Base-by-base conservation (phyloP, 2,797 vertebrate genomes). In the Poeciliopsis infans region DNA sequence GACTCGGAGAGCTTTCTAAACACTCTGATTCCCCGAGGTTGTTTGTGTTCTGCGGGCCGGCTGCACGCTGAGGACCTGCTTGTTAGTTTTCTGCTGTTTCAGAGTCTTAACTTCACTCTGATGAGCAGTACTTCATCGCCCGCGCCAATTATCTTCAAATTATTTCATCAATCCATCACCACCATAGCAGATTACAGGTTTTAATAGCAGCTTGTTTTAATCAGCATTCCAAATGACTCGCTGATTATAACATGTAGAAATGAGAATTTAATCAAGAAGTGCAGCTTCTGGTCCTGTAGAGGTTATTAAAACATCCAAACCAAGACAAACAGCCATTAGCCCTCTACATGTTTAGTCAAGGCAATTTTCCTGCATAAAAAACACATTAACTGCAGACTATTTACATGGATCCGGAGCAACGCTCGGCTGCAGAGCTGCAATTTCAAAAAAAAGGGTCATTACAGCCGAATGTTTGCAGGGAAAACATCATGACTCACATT, bases 1-100 rank as follows among this genome's bases (percentile, higher is more conserved):
- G 78, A 79, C 23, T 25, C 53, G 6, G 18, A 74, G 61, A 57
- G 49, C 39, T 74, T 85, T 82, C 71, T 57, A 77, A 91, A 85
- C 69, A 28, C 33, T 0, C 79, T 73, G 68, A 74, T 82, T 79
- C 81, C 80, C 13, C 0, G 78, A 80, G 87, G 81, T 79, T 86
- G 80, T 86, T 91, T 90, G 77, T 84, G 84, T 85, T 84, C 70
- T 81, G 68, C 79, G 77, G 61, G 77, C 74, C 51, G 80, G 75
- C 75, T 49, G 74, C 87, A 80, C 8, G 83, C 84, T 88, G 87
- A 83, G 80, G 78, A 69, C 55, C 78, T 71, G 87, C 86, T 87
- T 57, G 82, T 88, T 89, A 76, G 74, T 20, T 81, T 75, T 83
- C 80, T 79, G 72, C 69, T 76, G 81, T 77, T 82, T 39, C 72